Conservation (phyloP, 2,113 vertebrate species). For the Nesospiza acunhae region DNA sequence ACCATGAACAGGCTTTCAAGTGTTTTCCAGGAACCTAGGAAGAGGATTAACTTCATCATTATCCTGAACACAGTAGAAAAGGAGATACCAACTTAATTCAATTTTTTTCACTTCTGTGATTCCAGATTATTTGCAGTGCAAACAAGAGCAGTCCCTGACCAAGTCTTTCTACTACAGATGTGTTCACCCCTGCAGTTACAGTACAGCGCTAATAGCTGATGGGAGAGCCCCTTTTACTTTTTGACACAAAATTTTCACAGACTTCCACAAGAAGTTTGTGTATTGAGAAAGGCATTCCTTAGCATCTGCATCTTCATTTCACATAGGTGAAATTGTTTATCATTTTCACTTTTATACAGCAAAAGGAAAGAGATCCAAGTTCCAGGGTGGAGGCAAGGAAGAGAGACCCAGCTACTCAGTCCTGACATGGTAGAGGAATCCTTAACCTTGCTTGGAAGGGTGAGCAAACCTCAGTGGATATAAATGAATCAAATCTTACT, state of each 20-base stretch:
- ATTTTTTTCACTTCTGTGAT: neutral
- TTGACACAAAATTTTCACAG: neutral
- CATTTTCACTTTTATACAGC: neutral
- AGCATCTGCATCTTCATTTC: no score
- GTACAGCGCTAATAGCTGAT: rapidly evolving
- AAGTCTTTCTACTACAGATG: neutral
- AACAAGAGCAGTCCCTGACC: neutral
- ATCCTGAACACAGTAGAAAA: neutral
- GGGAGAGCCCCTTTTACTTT: neutral
- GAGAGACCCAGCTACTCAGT: neutral
- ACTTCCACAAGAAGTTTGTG: neutral
- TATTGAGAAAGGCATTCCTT: neutral
- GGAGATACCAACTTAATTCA: neutral
- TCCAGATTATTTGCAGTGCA: neutral
- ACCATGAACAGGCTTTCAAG: neutral
- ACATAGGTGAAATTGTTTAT: neutral
- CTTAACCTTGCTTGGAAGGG: neutral
- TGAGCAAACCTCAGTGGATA: neutral
- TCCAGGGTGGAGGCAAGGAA: neutral
- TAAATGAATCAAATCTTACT: neutral
- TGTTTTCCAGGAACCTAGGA: neutral
- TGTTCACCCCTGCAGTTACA: rapidly evolving
- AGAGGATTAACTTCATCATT: neutral
- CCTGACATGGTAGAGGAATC: neutral
- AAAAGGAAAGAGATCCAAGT: neutral